Percentiles rank a stretch among this genome's conserved stretches.
phyloP scores from a whole-genome alignment of 2,888 invertebrate genomes.

The Ophion costatus region DNA sequence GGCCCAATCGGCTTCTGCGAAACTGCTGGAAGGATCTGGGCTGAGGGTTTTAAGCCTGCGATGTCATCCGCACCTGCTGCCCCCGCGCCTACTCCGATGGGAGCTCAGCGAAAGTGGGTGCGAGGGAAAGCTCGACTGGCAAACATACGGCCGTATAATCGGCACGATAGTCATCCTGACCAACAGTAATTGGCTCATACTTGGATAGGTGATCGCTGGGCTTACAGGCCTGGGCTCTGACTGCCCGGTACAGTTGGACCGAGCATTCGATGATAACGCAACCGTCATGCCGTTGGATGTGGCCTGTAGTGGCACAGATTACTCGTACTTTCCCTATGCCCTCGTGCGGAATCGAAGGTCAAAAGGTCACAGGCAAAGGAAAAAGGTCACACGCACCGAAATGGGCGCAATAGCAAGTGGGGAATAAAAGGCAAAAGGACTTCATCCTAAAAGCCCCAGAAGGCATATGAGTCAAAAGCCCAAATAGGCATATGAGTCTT shows the following conservation, averaged over 20 bases:
- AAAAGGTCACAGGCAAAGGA: background rate
- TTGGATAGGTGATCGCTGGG: background rate
- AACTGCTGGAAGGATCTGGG: constrained; percentile 23
- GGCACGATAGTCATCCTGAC: background rate
- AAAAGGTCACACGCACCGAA: background rate
- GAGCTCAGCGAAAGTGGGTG: constrained; percentile 7
- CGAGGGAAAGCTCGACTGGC: constrained; percentile 19
- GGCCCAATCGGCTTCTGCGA: constrained; percentile 1
- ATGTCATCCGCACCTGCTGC: constrained; percentile 54
- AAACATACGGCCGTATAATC: background rate
- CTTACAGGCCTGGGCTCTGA: too few relatives aligned
- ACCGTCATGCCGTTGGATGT: background rate
- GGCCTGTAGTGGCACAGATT: background rate
- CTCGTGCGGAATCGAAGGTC: too few relatives aligned
- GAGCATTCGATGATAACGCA: too few relatives aligned
- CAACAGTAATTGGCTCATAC: background rate
- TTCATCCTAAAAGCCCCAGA: too few relatives aligned
- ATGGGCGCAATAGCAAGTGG: background rate
- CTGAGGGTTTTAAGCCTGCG: constrained; percentile 15
- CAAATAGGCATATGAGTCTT: background rate
- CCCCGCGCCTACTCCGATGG: background rate
- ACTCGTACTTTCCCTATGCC: background rate
- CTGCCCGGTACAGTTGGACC: too few relatives aligned
- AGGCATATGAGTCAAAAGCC: too few relatives aligned
- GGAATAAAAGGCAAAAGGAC: background rate